Percentiles rank a stretch among this genome's conserved stretches.
Evolutionary conservation across 1,140 invertebrate genomes (phyloP).

Genomic region (Lucilia cuprina): DNA sequence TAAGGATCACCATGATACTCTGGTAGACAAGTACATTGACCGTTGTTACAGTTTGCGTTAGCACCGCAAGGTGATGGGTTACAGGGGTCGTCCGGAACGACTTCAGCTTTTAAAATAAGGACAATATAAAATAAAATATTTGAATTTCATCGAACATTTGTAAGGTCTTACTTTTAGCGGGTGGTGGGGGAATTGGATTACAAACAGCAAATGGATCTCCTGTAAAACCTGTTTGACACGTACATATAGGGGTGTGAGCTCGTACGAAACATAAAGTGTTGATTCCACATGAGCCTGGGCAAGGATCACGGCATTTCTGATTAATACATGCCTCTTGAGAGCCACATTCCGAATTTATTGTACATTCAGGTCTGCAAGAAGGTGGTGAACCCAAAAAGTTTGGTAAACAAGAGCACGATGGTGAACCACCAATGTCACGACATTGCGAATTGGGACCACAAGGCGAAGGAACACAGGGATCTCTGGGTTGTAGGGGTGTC

Average conservation of each 20-base stretch:
- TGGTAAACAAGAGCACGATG: constrained; percentile 79
- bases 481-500: constrained; percentile 50
- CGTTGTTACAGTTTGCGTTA: constrained; percentile 51
- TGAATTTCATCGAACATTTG: background rate
- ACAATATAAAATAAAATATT: background rate
- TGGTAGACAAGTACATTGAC: constrained; percentile 56
- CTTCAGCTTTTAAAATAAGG: constrained; percentile 45
- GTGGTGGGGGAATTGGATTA: constrained; percentile 60
- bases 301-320: constrained; percentile 83
- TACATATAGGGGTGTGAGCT: constrained; percentile 84
- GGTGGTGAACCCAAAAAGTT: constrained; percentile 80
- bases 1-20: constrained; percentile 75
- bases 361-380: constrained; percentile 81
- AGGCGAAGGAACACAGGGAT: constrained; percentile 82
- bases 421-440: constrained; percentile 73
- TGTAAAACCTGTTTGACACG: constrained; percentile 73
- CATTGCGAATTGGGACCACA: constrained; percentile 85
- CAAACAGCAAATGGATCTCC: constrained; percentile 79
- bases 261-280: constrained; percentile 82
- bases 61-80: constrained; percentile 79
- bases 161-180: constrained; percentile 48
- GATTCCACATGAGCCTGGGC: constrained; percentile 78
- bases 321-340: constrained; percentile 81
- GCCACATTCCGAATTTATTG: constrained; percentile 82
- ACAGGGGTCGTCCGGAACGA: constrained; percentile 68